Conservation (phyloP, 92 coral and sea anemone genomes). For the Epizoanthus rinbou region DNA sequence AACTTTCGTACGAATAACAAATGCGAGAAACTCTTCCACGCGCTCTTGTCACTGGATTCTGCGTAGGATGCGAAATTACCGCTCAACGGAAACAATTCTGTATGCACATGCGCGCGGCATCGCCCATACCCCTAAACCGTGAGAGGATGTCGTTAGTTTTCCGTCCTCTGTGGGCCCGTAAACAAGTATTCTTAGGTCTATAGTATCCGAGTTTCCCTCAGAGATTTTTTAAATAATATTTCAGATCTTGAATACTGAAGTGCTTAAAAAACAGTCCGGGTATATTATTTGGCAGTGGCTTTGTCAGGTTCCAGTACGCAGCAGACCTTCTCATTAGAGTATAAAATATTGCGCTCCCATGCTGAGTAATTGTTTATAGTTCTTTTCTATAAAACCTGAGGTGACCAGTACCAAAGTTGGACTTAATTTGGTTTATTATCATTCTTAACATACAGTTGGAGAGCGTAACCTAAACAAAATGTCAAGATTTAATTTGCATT, state of each 20-base stretch:
- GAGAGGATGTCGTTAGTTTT: not conserved
- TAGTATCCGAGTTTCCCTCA: not conserved
- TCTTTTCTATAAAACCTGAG: not conserved
- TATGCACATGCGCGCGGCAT: constrained; percentile 43
- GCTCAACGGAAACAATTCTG: constrained; percentile 58
- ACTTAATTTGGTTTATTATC: not conserved
- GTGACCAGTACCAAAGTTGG: not conserved
- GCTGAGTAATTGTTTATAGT: not conserved
- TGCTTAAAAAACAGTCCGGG: too few species aligned
- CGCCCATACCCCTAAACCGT: constrained; percentile 19
- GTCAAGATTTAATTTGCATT: not conserved
- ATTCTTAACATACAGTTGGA: not conserved
- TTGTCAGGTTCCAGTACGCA: too few species aligned
- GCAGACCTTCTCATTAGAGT: too few species aligned
- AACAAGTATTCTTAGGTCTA: not conserved
- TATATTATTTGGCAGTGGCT: too few species aligned
- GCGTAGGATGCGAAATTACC: constrained; percentile 60
- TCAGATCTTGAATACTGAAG: too few species aligned
- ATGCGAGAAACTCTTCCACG: not conserved
- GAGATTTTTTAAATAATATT: not conserved
- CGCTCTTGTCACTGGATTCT: constrained; percentile 4
- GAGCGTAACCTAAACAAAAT: not conserved
- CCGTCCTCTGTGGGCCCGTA: not conserved
- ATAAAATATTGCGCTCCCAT: too few species aligned
- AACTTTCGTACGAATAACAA: constrained; percentile 12